Evolutionary conservation across 2,797 vertebrate species (phyloP), one percentile per base, ranked within the genome.

Genomic region (Malurus splendens): DNA sequence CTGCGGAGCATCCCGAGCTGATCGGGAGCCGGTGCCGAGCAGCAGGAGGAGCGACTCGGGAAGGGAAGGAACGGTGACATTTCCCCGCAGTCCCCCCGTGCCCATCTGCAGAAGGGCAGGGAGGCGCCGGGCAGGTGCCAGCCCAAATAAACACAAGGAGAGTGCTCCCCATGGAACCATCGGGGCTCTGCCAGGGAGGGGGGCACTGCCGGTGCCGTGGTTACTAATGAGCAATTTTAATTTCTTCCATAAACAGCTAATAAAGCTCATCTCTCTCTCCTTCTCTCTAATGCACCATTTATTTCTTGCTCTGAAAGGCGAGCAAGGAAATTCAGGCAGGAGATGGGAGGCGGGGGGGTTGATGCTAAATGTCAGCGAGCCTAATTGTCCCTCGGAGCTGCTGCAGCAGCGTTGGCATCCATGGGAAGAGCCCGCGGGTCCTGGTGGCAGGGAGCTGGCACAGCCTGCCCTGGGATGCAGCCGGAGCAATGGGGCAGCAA

Each of bases 211-310:
- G 38, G 90, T 81, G 78, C 59, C 19, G 33, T 73, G 89, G 82
- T 73, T 90, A 41, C 89, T 93, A 90, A 94, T 90, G 89, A 94
- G 81, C 87, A 71, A 85, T 80, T 94, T 92, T 90, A 93, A 95
- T 95, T 94, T 83, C 93, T 89, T 91, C 89, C 83, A 86, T 91
- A 93, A 95, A 92, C 89, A 89, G 91, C 95, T 87, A 94, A 96
- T 95, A 95, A 96, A 64, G 82, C 92, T 93, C 93, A 92, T 93
- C 60, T 83, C 91, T 61, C 84, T 66, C 82, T 44, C 77, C 33
- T 80, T 66, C 84, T 77, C 92, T 87, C 92, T 87, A 92, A 94
- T 80, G 94, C 64, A 68, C 83, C 84, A 81, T 92, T 93, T 93
- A 89, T 90, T 94, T 86, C 91, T 90, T 3, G 2, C 86, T 82